These are phyloP conservation scores for Drosophila serrata DNA, from an alignment of 1,140 invertebrate species.

Conservation along the genomic window DNA sequence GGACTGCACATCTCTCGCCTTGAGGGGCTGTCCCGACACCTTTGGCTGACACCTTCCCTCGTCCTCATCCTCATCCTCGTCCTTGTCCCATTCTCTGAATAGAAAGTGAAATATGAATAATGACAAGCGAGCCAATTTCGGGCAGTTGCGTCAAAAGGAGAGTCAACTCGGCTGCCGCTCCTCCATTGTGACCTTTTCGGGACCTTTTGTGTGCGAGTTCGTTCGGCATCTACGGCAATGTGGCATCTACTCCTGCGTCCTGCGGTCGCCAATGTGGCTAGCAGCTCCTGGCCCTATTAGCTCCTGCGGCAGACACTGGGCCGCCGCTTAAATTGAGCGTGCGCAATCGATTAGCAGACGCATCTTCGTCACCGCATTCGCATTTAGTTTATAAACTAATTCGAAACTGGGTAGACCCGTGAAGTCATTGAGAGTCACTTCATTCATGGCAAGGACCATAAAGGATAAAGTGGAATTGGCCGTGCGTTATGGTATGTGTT, in stretches of 20 bases:
- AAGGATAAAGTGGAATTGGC: constrained; percentile 2
- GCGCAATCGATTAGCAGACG: constrained; percentile 71
- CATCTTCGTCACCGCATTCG: constrained; percentile 72
- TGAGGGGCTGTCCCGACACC: constrained; percentile 63
- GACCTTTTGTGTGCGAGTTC: constrained; percentile 46
- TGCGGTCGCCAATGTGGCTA: constrained; percentile 76
- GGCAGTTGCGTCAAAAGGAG: constrained; percentile 73
- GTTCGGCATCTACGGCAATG: constrained; percentile 24
- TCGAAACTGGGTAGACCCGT: constrained; percentile 46
- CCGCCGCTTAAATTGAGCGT: constrained; percentile 76
- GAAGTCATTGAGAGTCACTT: constrained; percentile 35
- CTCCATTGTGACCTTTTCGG: constrained; percentile 46
- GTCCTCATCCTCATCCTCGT: constrained; percentile 4
- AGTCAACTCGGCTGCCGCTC: constrained; percentile 31
- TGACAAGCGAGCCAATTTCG: constrained; percentile 80
- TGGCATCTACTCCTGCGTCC: constrained; percentile 33
- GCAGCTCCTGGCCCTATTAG: constrained; percentile 19
- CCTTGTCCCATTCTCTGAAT: constrained; percentile 46
- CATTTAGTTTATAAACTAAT: constrained; percentile 80
- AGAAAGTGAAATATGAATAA: constrained; percentile 80
- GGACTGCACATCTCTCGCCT: constrained; percentile 9
- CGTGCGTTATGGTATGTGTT: neutral
- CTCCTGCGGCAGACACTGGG: constrained; percentile 54
- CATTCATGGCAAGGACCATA: constrained; percentile 44
- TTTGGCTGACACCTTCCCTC: constrained; percentile 76